Conservation (phyloP, 1,140 invertebrate species). For the Oncopeltus fasciatus region DNA sequence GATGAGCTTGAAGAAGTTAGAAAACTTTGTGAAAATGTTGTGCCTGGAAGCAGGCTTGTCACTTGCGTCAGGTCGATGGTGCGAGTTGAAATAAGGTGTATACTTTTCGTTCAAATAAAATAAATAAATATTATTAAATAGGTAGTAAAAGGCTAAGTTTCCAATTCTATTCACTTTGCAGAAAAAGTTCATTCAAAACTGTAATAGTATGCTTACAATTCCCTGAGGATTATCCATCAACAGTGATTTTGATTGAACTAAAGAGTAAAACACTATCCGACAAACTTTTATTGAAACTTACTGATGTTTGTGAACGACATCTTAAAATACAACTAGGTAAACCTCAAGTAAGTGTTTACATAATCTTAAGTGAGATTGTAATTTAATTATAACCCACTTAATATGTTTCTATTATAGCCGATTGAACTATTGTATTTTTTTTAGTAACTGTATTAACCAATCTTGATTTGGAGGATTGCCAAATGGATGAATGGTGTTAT, state of each 20-base stretch:
- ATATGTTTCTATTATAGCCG: too few species aligned
- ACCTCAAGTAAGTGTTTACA: conserved; percentile 36
- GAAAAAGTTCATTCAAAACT: too few species aligned
- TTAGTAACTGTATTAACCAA: too few species aligned
- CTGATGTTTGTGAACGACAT: conserved; percentile 48
- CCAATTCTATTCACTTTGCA: too few species aligned
- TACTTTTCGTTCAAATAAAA: conserved; percentile 4
- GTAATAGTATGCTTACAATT: conserved; percentile 53
- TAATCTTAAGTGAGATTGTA: too few species aligned
- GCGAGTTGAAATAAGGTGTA: conserved; percentile 49
- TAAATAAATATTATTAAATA: too few species aligned
- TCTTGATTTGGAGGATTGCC: too few species aligned
- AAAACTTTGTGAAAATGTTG: conserved; percentile 42
- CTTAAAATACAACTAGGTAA: conserved; percentile 44
- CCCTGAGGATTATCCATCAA: conserved; percentile 41
- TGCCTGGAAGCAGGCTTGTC: conserved; percentile 45
- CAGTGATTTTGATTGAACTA: conserved; percentile 42
- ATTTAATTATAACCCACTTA: too few species aligned
- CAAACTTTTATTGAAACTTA: conserved; percentile 45
- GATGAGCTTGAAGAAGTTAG: conserved; percentile 48
- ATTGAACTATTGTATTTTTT: too few species aligned
- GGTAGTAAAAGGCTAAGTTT: too few species aligned
- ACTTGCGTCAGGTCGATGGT: conserved; percentile 48
- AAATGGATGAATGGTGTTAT: too few species aligned
- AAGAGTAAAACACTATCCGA: conserved; percentile 54